Evolutionary conservation across 2,797 vertebrate species (phyloP).

Genomic region (Tangara arthus): DNA sequence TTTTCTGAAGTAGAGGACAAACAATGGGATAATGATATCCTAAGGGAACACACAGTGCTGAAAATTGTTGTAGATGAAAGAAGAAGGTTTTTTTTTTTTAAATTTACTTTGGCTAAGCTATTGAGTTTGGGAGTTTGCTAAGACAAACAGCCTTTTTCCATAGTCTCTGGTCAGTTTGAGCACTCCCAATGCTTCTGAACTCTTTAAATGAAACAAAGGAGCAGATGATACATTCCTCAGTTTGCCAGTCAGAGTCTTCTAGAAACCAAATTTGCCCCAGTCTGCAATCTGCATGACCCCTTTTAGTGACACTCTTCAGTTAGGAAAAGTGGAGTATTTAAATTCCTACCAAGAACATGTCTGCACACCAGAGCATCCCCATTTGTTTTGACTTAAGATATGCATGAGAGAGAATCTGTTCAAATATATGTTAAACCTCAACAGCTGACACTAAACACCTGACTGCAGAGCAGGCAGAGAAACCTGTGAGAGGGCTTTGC

Average conservation of each 20-base stretch:
- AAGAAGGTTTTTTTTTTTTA: rapidly evolving
- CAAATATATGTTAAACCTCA: not conserved
- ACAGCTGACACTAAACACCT: not conserved
- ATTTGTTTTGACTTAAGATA: not conserved
- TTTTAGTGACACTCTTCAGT: not conserved
- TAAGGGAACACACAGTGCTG: not conserved
- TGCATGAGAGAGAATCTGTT: not conserved
- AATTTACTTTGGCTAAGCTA: not conserved
- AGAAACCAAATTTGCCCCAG: not conserved
- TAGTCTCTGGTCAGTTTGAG: not conserved
- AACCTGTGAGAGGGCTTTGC: not conserved
- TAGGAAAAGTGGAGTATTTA: not conserved
- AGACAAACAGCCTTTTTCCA: not conserved
- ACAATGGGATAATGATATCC: not conserved
- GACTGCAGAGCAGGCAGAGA: not conserved
- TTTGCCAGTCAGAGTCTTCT: not conserved
- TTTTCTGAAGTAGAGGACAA: not conserved
- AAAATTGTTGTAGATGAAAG: not conserved
- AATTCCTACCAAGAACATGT: not conserved
- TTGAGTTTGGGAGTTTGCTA: not conserved
- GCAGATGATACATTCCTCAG: not conserved
- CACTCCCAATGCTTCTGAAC: not conserved
- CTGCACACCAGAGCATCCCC: too few relatives aligned
- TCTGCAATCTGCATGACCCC: not conserved
- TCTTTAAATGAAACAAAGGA: not conserved